Percentiles rank a stretch among this genome's conserved stretches.
These are phyloP conservation scores for Polydrusus cervinus DNA, from an alignment of 2,888 invertebrate species.

Conservation along the genomic window DNA sequence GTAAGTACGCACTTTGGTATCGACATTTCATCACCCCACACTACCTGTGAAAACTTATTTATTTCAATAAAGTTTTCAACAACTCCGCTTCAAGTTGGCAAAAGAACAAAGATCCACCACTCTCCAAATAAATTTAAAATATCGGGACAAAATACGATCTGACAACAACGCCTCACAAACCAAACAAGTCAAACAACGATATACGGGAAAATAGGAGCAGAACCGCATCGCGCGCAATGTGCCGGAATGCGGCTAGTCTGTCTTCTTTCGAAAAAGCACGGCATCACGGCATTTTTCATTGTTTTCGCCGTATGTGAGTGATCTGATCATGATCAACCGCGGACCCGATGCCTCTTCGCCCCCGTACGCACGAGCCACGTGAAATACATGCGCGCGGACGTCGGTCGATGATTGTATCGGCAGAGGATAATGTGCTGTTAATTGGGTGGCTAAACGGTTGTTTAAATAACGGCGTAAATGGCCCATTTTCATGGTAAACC, in stretches of 20 bases:
- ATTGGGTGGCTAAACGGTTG: slow-evolving; percentile 23
- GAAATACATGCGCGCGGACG: slow-evolving; percentile 41
- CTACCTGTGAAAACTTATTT: too few species aligned
- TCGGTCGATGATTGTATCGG: slow-evolving; percentile 43
- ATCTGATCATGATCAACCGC: too few species aligned
- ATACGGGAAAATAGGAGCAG: slow-evolving; percentile 1
- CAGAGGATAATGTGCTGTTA: slow-evolving; percentile 22
- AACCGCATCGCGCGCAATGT: slow-evolving; percentile 15
- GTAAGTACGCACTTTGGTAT: too few species aligned
- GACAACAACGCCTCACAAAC: slow-evolving; percentile 3
- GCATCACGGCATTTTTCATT: slow-evolving; percentile 18
- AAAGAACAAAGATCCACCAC: too few species aligned
- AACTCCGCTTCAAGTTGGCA: too few species aligned
- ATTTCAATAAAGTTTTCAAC: too few species aligned
- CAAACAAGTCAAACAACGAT: not conserved
- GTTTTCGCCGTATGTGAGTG: slow-evolving; percentile 28
- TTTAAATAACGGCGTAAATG: slow-evolving; percentile 2
- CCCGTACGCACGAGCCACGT: slow-evolving; percentile 42
- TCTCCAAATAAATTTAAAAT: too few species aligned
- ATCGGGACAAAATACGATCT: too few species aligned
- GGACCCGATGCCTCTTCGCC: slow-evolving; percentile 7
- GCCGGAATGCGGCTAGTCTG: slow-evolving; percentile 26
- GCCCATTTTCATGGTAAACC: not conserved
- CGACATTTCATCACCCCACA: too few species aligned
- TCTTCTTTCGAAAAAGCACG: slow-evolving; percentile 16